phyloP scores from a whole-genome alignment of 30 jellyfish, hydroid and myxozoan genomes.

The Chrysaora quinquecirrha region DNA sequence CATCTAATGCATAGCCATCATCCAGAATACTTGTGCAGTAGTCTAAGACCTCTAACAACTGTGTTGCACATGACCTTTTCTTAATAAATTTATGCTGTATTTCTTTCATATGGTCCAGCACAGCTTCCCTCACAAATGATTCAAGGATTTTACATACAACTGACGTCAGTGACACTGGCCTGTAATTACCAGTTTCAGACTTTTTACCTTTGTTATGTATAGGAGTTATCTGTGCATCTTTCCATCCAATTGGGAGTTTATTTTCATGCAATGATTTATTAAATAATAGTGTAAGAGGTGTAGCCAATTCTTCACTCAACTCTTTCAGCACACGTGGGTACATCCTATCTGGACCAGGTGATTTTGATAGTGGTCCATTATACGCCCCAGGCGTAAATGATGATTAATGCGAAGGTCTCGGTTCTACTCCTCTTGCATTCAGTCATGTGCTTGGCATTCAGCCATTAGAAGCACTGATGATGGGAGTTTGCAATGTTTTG shows the following conservation, averaged over 20 bases:
- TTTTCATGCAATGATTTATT: constrained; percentile 17
- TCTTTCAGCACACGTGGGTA: constrained; percentile 19
- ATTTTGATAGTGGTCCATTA: constrained; percentile 6
- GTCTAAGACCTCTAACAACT: too few species aligned
- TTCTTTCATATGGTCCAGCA: constrained; percentile 8
- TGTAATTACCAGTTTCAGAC: constrained; percentile 16
- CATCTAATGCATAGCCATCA: constrained; percentile 11
- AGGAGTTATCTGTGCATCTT: constrained; percentile 20
- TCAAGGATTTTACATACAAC: constrained; percentile 26
- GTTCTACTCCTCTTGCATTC: too few species aligned
- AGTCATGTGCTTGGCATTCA: too few species aligned
- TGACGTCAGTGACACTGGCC: constrained; percentile 30
- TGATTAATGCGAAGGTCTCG: too few species aligned
- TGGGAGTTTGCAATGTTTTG: too few species aligned
- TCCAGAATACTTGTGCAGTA: background rate
- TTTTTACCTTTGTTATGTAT: background rate
- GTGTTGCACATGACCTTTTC: too few species aligned
- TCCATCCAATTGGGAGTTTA: constrained; percentile 12
- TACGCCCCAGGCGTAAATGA: too few species aligned
- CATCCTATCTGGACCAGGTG: constrained; percentile 33
- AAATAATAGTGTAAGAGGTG: constrained; percentile 20
- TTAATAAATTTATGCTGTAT: too few species aligned
- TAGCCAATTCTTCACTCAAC: constrained; percentile 23
- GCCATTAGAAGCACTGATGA: too few species aligned
- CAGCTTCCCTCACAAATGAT: constrained; percentile 21